Evolutionary conservation across 1,140 invertebrate genomes (phyloP).

Genomic region (Neelides sp.): DNA sequence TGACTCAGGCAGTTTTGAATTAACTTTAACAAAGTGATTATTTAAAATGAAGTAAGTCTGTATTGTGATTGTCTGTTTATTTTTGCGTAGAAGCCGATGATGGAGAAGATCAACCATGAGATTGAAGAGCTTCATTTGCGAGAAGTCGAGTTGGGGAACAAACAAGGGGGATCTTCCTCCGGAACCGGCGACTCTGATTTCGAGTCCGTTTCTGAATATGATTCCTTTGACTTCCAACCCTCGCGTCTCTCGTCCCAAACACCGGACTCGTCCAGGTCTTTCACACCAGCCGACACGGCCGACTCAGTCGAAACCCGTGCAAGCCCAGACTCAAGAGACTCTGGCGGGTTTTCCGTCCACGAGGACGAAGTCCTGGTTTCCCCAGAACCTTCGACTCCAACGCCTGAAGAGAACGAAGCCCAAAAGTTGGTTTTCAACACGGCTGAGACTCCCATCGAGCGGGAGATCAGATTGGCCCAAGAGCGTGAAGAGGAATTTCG

Average conservation of each 20-base stretch:
- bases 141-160: constrained; percentile 14
- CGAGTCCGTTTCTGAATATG: constrained; percentile 9
- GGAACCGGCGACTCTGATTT: background rate
- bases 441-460: constrained; percentile 19
- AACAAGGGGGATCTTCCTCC: no score
- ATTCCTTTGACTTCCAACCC: constrained; percentile 15
- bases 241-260: constrained; percentile 7
- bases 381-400: no score
- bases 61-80: no score
- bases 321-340: background rate
- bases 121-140: constrained; percentile 16
- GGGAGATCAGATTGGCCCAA: constrained; percentile 16
- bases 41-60: no score
- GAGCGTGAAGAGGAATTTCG: constrained; percentile 20
- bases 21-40: no score
- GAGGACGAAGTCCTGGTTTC: no score
- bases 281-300: constrained; percentile 9
- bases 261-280: constrained; percentile 10
- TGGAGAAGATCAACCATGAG: constrained; percentile 19
- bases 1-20: no score
- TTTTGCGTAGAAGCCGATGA: no score
- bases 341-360: background rate
- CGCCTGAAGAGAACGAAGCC: no score
- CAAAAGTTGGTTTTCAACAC: background rate
- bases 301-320: background rate